Evolutionary conservation across 2,888 invertebrate genomes (phyloP), one percentile per base, ranked within the genome.

Genomic region (Zhengitettix transpicula): DNA sequence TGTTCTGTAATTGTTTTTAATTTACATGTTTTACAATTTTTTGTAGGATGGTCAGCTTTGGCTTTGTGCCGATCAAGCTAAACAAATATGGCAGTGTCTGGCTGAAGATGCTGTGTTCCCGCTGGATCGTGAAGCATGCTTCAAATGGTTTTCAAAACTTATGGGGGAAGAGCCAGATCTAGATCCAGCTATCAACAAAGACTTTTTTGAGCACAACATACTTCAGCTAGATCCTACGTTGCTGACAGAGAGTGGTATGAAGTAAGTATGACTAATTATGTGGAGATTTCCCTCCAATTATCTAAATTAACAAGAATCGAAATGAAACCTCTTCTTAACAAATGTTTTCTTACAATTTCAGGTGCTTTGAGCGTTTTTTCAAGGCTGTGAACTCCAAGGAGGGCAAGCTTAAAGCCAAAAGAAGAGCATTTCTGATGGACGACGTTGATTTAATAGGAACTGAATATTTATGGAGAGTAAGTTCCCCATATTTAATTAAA

Each of bases 111-210:
- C 95, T 12, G 91, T 94, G 12, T 95, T 94, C 72, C 80, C 87
- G 14, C 85, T 87, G 1, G 97, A 98, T 73, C 82, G 96, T 51
- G 97, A 98, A 73, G 92, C 95, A 42, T 96, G 97, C 74, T 98
- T 97, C 75, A 89, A 92, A 68, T 97, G 97, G 97, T 97, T 96
- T 76, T 92, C 95, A 51, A 96, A 96, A 75, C 75, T 94, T 47
- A 93, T 94, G 93, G 91, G 91, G 16, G 96, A 96, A 67, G 96
- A 97, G 71, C 95, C 96, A 1, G 97, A 97, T 73, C 76, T 97
- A 59, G 97, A 97, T 75, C 96, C 96, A 1, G 92, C 93, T 66
- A 93, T 96, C 60, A 94, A 93, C 69, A 84, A 89, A 71, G 92
- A 93, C 73, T 98, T 98, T 77, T 97, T 97, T 77, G 91, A 94